Evolutionary conservation across 2,113 vertebrate genomes (phyloP), one percentile per base, ranked within the genome.

Genomic region (Sprattus sprattus): DNA sequence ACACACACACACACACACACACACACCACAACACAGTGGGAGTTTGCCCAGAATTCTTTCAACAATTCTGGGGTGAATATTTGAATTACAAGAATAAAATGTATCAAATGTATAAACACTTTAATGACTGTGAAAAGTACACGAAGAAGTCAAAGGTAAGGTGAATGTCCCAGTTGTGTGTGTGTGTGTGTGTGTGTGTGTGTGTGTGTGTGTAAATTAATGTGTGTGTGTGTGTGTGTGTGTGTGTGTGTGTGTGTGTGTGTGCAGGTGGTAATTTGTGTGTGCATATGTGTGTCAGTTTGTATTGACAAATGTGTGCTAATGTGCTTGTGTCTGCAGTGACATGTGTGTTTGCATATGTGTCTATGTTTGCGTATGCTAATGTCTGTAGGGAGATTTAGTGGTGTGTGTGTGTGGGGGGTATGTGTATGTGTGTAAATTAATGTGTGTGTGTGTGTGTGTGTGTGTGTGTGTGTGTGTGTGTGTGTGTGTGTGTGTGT

Each of bases 171-270:
- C n/a, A n/a, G n/a, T n/a, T n/a, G n/a, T n/a, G n/a, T n/a, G n/a
- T n/a, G n/a, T n/a, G n/a, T n/a, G n/a, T 3, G 6, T 49, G 57
- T 64, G 57, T 64, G 57, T 64, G 57, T 64, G 57, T 64, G 60
- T 64, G 6, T 25, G 22, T 64, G 60, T 64, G 60, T 64, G 60
- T 64, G 60, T n/a, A n/a, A n/a, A n/a, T n/a, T n/a, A n/a, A n/a
- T 64, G 60, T 64, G 52, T 57, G 52, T 57, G 52, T 57, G 52
- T 57, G 52, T 57, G 52, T 57, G 52, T 57, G 52, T 57, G 15
- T 57, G 50, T 16, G 60, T n/a, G n/a, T 67, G 64, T 67, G 64
- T 75, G 67, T 32, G 67, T 75, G 67, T 75, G 67, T 75, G 67
- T 75, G 11, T 75, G 28, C 28, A 32, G 13, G 28, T 75, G 67